phyloP scores from a whole-genome alignment of 2,888 invertebrate genomes.

The Nomada hirtipes region DNA sequence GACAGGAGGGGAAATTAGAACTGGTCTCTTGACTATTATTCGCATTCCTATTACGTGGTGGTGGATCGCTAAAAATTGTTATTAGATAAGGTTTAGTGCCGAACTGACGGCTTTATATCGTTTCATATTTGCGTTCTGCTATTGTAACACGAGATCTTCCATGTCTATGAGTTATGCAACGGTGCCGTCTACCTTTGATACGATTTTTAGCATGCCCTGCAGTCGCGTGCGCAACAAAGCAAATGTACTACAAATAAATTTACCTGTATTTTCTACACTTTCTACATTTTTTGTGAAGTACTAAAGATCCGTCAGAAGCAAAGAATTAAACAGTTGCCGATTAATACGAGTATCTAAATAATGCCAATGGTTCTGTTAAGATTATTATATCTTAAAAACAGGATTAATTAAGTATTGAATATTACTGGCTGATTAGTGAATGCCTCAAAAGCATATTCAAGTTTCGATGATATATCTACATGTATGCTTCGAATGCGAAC shows the following conservation, averaged over 20 bases:
- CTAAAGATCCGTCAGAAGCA: neutral
- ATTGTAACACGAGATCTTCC: constrained; percentile 31
- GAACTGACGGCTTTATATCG: constrained; percentile 39
- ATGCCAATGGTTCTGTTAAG: too few species aligned
- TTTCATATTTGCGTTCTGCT: constrained; percentile 20
- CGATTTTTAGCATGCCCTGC: constrained; percentile 13
- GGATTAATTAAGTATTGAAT: too few species aligned
- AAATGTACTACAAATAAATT: constrained; percentile 9
- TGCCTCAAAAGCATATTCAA: too few species aligned
- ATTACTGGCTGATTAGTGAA: too few species aligned
- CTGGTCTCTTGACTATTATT: neutral
- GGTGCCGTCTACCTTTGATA: constrained; percentile 26
- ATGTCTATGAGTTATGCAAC: constrained; percentile 28
- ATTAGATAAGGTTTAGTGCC: constrained; percentile 21
- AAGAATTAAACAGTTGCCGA: neutral
- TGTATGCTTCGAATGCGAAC: too few species aligned
- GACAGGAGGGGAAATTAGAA: neutral
- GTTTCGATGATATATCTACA: too few species aligned
- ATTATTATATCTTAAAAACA: too few species aligned
- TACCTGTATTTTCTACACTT: neutral
- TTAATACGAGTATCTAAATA: too few species aligned
- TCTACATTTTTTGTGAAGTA: neutral
- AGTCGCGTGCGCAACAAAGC: neutral
- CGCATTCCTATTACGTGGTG: neutral
- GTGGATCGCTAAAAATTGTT: constrained; percentile 26